A percentile compares a stretch with the other conserved stretches of the same genome.
Evolutionary conservation across 2,113 vertebrate species (phyloP).

Genomic region (Oreochromis spilurus): DNA sequence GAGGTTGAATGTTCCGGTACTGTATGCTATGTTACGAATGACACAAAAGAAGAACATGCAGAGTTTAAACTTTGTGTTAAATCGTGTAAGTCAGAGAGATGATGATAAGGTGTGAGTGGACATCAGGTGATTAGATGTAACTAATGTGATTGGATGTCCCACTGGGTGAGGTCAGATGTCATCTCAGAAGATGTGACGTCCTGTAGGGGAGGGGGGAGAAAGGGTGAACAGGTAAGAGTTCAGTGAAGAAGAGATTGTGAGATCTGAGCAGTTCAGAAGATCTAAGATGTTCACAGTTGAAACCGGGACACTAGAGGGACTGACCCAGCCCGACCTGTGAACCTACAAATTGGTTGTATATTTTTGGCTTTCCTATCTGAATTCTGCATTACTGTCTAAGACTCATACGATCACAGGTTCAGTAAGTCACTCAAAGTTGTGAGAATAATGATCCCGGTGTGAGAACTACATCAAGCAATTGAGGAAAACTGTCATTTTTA

Average conservation of each 20-base stretch:
- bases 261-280: neutral
- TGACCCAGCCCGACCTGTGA: neutral
- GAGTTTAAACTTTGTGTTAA: neutral
- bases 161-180: neutral
- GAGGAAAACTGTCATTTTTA: neutral
- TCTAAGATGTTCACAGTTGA: neutral
- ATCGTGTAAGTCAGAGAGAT: neutral
- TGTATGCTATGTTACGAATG: neutral
- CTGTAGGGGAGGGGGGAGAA: neutral
- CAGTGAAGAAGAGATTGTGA: neutral
- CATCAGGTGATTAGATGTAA: neutral
- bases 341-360: neutral
- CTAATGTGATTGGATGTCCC: neutral
- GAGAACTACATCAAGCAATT: neutral
- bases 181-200: neutral
- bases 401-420: neutral
- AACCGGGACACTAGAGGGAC: neutral
- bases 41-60: neutral
- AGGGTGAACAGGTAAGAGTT: fast-evolving
- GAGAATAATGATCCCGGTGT: neutral
- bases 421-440: neutral
- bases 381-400: neutral
- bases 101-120: neutral
- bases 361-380: neutral
- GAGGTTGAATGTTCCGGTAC: neutral